These are phyloP conservation scores for Copsychus sechellarum DNA, from an alignment of 2,113 vertebrate species.

Conservation along the genomic window DNA sequence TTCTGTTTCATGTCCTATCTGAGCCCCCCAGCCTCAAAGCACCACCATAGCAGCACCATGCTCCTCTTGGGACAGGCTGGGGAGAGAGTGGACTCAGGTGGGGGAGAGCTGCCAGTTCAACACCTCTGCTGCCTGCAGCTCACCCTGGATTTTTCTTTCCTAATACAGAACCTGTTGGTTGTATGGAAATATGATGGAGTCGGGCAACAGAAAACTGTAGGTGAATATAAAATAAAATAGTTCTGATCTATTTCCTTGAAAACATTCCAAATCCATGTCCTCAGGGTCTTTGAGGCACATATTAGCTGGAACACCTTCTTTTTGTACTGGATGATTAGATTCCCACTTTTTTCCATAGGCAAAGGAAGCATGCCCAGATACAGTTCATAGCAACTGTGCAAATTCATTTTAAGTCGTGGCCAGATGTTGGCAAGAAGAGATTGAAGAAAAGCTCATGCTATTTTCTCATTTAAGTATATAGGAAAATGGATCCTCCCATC, in stretches of 20 bases:
- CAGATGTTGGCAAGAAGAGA: slow-evolving; percentile 51
- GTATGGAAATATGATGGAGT: background rate
- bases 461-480: slow-evolving; percentile 49
- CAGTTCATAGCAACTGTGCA: slow-evolving; percentile 1
- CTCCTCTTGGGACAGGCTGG: background rate
- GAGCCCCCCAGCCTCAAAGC: background rate
- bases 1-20: slow-evolving; percentile 21
- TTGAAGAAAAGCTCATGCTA: slow-evolving; percentile 13
- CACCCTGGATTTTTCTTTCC: background rate
- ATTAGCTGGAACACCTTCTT: slow-evolving; percentile 17
- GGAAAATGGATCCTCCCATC: slow-evolving; percentile 44
- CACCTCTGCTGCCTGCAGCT: background rate
- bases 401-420: background rate
- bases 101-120: background rate
- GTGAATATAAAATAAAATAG: background rate
- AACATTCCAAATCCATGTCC: slow-evolving; percentile 6
- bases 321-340: slow-evolving; percentile 4
- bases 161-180: background rate
- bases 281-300: background rate
- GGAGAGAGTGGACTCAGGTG: background rate
- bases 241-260: background rate
- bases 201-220: background rate
- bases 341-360: slow-evolving; percentile 28
- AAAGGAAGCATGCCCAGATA: background rate
- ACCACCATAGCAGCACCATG: background rate